phyloP scores from a whole-genome alignment of 2,888 invertebrate species.

The Biston betularia region DNA sequence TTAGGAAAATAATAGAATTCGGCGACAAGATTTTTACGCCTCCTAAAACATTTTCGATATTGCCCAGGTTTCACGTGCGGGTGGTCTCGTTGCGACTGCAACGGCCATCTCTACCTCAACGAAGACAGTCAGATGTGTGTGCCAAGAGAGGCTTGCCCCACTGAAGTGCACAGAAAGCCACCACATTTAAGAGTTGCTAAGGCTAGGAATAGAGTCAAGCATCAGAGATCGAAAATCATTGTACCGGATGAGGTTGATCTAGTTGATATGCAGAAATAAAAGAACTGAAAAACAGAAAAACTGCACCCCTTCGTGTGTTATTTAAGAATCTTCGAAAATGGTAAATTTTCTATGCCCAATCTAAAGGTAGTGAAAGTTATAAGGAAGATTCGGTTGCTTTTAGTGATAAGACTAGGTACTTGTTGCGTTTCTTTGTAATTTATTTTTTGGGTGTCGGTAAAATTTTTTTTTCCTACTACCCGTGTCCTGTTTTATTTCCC shows the following conservation, averaged over 20 bases:
- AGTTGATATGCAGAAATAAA: constrained; percentile 17
- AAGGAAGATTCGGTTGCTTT: no score
- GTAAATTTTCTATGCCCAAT: no score
- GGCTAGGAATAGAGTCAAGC: constrained; percentile 19
- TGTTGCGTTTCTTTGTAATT: no score
- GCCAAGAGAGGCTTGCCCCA: constrained; percentile 41
- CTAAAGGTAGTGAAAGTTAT: no score
- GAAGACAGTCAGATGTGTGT: constrained; percentile 57
- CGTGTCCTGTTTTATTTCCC: no score
- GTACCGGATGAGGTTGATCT: constrained; percentile 33
- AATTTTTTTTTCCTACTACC: no score
- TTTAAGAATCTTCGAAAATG: not conserved
- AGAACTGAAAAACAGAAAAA: no score
- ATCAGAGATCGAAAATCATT: constrained; percentile 20
- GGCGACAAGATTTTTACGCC: not conserved
- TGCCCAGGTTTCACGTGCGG: constrained; percentile 71
- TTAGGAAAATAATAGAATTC: no score
- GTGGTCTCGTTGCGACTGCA: constrained; percentile 78
- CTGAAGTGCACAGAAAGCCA: constrained; percentile 20
- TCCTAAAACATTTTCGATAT: not conserved
- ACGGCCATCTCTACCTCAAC: constrained; percentile 58
- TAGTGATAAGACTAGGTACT: no score
- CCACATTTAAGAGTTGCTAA: not conserved
- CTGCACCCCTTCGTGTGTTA: no score
- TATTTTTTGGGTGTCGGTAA: no score